Evolutionary conservation across 2,888 invertebrate genomes (phyloP), one percentile per base, ranked within the genome.

Genomic region (Drosophila bunnanda): DNA sequence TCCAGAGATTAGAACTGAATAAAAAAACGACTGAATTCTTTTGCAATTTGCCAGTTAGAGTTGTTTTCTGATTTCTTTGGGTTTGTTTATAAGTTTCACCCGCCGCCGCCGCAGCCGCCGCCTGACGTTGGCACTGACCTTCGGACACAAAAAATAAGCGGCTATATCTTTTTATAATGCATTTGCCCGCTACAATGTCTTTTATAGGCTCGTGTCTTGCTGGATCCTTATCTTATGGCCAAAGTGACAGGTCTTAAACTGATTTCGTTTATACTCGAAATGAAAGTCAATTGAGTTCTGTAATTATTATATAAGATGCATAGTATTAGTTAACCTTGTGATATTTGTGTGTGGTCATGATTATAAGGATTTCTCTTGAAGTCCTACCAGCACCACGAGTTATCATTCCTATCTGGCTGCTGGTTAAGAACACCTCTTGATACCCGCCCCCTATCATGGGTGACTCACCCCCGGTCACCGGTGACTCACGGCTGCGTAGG

Each of bases 111-210:
- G n/a, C n/a, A n/a, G n/a, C n/a, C 34, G 34, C 50, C 17, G 34
- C 60, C 55, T 79, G 89, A 89, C 87, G 84, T 87, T 86, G 76
- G 50, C 76, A 73, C 87, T 89, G 87, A 89, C 82, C 82, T 89
- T 82, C 89, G 87, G 60, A 32, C 84, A 71, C 80, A 73, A 82
- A 73, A 82, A 86, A 69, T 88, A 83, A 75, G 89, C 87, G 62
- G n/a, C 28, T n/a, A 43, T 36, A 28, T 34, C 9, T 28, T 20
- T 41, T 28, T 41, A 38, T 65, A 65, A 34, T 38, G 5, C 36
- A 58, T 20, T 52, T 52, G 32, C 20, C 15, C 20, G n/a, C 17
- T 43, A 17, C 17, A 55, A 43, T 15, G 46, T 46, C n/a, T n/a
- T n/a, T n/a, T 44, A 17, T 30, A 30, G 55, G 46, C 55, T 55